These are phyloP conservation scores for Meloidogyne hapla DNA, from an alignment of 1,140 invertebrate genomes.

Conservation along the genomic window DNA sequence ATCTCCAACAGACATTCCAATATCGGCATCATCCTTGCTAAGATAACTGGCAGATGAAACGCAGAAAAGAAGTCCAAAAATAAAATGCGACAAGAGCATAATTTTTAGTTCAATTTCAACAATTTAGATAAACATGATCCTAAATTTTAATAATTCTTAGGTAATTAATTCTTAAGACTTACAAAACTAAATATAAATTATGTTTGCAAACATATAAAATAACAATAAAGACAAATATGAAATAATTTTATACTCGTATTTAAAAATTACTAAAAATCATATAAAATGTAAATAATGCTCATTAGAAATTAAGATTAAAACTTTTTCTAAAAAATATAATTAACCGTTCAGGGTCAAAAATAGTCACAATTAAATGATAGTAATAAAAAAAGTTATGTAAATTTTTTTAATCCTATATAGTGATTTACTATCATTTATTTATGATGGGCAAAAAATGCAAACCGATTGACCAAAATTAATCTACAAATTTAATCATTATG, in stretches of 20 bases:
- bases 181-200: too few species aligned
- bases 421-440: too few species aligned
- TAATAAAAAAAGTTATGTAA: not conserved
- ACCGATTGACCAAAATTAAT: too few species aligned
- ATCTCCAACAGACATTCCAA: conserved; percentile 11
- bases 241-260: not conserved
- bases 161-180: too few species aligned
- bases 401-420: too few species aligned
- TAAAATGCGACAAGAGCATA: not conserved
- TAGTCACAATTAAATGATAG: not conserved
- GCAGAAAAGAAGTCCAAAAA: not conserved
- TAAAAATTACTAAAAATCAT: not conserved
- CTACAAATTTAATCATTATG: not conserved
- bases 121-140: not conserved
- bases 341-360: not conserved
- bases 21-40: not conserved
- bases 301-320: not conserved
- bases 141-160: not conserved
- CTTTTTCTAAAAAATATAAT: not conserved
- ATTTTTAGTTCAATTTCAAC: not conserved
- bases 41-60: not conserved
- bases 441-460: too few species aligned
- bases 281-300: not conserved
- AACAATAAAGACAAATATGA: not conserved
- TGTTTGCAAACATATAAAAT: not conserved